These are phyloP conservation scores for Xestia xanthographa DNA, from an alignment of 2,888 invertebrate genomes.

Conservation along the genomic window DNA sequence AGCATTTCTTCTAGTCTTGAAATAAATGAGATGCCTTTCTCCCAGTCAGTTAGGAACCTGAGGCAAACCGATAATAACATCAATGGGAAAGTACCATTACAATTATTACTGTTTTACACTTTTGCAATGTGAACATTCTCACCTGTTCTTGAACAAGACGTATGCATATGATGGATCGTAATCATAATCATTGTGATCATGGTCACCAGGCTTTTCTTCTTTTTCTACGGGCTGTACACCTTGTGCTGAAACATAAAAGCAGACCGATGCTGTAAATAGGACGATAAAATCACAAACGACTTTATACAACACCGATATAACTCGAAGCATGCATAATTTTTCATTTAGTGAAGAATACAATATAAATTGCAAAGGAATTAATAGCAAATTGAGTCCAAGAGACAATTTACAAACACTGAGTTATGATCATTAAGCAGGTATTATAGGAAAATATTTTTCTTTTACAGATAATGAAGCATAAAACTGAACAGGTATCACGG, in stretches of 20 bases:
- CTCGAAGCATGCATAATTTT: constrained; percentile 57
- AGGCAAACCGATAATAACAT: constrained; percentile 66
- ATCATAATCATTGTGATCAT: constrained; percentile 90
- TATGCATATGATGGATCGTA: constrained; percentile 95
- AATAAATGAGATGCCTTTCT: constrained; percentile 93
- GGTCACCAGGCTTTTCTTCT: constrained; percentile 71
- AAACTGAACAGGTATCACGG: constrained; percentile 31
- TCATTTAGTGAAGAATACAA: constrained; percentile 35
- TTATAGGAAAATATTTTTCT: constrained; percentile 17
- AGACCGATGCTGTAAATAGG: constrained; percentile 38
- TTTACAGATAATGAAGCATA: constrained; percentile 44
- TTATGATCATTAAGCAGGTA: constrained; percentile 28
- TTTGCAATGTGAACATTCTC: constrained; percentile 66
- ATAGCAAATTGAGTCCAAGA: constrained; percentile 33
- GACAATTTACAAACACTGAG: constrained; percentile 14
- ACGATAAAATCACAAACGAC: not conserved
- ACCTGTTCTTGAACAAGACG: constrained; percentile 94
- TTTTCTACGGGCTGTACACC: constrained; percentile 75
- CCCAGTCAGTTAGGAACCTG: constrained; percentile 91
- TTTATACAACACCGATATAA: constrained; percentile 60
- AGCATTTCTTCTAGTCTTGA: constrained; percentile 93
- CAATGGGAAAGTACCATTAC: constrained; percentile 59
- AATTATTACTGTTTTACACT: constrained; percentile 47
- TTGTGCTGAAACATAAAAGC: constrained; percentile 78
- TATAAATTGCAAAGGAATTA: constrained; percentile 38